Conservation (phyloP, 2,888 invertebrate species). For the Epirrita christyi region DNA sequence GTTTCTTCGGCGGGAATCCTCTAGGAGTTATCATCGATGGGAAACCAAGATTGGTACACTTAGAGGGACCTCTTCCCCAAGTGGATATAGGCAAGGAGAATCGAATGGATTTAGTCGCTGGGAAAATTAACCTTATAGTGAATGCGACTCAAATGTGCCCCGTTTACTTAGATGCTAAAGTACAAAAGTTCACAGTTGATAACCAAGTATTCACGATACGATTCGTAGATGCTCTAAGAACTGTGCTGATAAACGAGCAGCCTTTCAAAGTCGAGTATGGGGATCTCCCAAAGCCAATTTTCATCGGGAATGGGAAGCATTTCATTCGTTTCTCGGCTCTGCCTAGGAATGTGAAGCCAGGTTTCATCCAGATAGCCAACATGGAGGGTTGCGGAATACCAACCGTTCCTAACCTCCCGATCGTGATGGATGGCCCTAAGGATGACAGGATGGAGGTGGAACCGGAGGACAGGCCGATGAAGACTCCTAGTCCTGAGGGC, state of each 20-base stretch:
- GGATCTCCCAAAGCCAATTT: conserved; percentile 91
- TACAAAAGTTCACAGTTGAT: conserved; percentile 91
- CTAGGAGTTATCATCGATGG: conserved; percentile 92
- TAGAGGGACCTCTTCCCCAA: conserved; percentile 96
- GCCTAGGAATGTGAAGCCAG: conserved; percentile 89
- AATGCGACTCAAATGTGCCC: conserved; percentile 92
- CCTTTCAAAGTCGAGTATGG: conserved; percentile 93
- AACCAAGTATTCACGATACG: conserved; percentile 90
- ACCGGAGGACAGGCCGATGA: conserved; percentile 48
- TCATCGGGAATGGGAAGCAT: conserved; percentile 90
- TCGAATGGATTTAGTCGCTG: conserved; percentile 92
- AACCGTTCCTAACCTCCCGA: conserved; percentile 41
- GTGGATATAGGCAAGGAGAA: conserved; percentile 94
- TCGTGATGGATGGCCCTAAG: conserved; percentile 40
- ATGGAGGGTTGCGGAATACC: conserved; percentile 86
- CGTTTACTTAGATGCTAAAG: conserved; percentile 92
- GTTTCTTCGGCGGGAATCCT: conserved; percentile 95
- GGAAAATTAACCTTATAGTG: conserved; percentile 93
- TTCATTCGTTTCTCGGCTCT: conserved; percentile 92
- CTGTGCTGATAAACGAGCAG: conserved; percentile 91
- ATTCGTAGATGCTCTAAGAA: conserved; percentile 91
- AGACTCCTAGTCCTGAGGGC: conserved; percentile 69
- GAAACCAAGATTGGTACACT: conserved; percentile 89
- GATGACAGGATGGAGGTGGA: conserved; percentile 59
- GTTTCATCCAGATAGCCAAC: conserved; percentile 87